Percentiles rank a stretch among this genome's conserved stretches.
phyloP scores from a whole-genome alignment of 2,888 invertebrate species.

The Melanargia galathea region DNA sequence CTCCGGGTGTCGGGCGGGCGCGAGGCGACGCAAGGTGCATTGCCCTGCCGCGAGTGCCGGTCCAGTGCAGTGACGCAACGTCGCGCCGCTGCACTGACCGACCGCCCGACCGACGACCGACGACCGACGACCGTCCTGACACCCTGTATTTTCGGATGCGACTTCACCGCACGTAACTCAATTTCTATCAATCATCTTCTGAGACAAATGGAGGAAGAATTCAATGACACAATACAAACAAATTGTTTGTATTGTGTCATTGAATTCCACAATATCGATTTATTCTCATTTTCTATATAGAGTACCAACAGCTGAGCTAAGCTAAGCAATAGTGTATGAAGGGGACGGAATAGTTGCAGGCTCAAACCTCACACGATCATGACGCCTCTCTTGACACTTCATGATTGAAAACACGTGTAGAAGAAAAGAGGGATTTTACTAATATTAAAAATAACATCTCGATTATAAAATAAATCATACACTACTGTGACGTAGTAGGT shows the following conservation, averaged over 20 bases:
- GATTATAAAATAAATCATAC: too few relatives aligned
- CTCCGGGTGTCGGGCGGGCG: conserved; percentile 39
- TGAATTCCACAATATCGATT: too few relatives aligned
- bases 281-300: background rate
- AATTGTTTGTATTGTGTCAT: conserved; percentile 44
- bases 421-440: too few relatives aligned
- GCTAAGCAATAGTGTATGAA: too few relatives aligned
- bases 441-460: too few relatives aligned
- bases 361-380: too few relatives aligned
- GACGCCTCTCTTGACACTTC: too few relatives aligned
- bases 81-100: conserved; percentile 72
- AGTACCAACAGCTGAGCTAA: too few relatives aligned
- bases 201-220: conserved; percentile 61
- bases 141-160: conserved; percentile 76
- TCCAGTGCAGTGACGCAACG: conserved; percentile 76
- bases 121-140: conserved; percentile 52
- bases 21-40: conserved; percentile 66
- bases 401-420: too few relatives aligned
- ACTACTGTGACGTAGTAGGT: too few relatives aligned
- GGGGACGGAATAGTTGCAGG: too few relatives aligned
- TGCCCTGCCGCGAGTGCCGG: conserved; percentile 60
- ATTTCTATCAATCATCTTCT: conserved; percentile 47
- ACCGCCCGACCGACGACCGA: conserved; percentile 55
- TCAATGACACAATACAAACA: too few relatives aligned
- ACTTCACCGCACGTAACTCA: conserved; percentile 65